These are phyloP conservation scores for Pristionchus exspectatus DNA, from an alignment of 2,888 invertebrate genomes.

Conservation along the genomic window DNA sequence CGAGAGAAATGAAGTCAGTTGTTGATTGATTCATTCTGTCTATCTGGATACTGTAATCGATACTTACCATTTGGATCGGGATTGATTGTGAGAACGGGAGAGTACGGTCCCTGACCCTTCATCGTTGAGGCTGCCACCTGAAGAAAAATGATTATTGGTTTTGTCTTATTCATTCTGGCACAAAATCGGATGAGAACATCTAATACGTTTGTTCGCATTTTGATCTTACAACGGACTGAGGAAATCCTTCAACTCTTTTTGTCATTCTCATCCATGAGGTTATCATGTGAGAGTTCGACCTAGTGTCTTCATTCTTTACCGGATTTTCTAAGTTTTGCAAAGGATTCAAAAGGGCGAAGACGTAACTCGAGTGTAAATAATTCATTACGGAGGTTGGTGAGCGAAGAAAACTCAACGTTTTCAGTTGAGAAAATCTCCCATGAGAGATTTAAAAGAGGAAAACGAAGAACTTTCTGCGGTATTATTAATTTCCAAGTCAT, in stretches of 20 bases:
- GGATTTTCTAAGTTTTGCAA: not conserved
- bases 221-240: no score
- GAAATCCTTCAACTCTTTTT: no score
- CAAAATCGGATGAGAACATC: not conserved
- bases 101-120: conserved; percentile 94
- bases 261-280: no score
- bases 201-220: no score
- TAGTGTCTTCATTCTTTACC: not conserved
- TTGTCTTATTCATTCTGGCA: not conserved
- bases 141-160: conserved; percentile 82
- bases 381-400: conserved; percentile 22
- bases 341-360: not conserved
- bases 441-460: not conserved
- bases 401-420: not conserved
- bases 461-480: not conserved
- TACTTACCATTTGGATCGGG: conserved; percentile 70
- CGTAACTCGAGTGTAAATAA: not conserved
- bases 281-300: no score
- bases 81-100: conserved; percentile 72
- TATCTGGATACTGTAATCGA: not conserved
- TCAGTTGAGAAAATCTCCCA: not conserved
- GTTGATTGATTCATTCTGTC: not conserved
- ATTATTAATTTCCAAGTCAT: not conserved
- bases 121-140: conserved; percentile 96
- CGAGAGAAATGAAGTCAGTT: conserved; percentile 9